Conservation (phyloP, 30 jellyfish, hydroid and myxozoan genomes). For the Cassiopea andromeda region DNA sequence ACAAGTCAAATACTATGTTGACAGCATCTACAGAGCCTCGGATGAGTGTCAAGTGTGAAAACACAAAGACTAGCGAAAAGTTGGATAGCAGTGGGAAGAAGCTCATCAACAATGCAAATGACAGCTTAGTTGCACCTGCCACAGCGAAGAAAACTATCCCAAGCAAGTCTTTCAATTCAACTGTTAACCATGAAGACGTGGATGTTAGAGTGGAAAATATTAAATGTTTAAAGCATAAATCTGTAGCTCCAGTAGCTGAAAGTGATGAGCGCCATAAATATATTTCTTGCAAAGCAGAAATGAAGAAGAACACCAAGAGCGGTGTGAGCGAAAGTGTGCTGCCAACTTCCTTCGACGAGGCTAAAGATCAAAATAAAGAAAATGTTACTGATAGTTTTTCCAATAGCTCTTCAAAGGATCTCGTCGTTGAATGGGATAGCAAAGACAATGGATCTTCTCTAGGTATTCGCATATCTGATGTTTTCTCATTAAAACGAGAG, state of each 20-base stretch:
- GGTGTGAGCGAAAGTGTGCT: background rate
- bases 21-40: background rate
- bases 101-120: background rate
- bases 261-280: background rate
- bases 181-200: background rate
- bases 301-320: background rate
- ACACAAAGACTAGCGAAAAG: background rate
- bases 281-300: no score
- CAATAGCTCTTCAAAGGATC: background rate
- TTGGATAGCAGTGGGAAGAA: background rate
- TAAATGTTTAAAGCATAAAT: background rate
- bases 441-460: background rate
- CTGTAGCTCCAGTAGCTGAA: background rate
- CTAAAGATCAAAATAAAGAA: background rate
- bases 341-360: background rate
- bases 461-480: slow-evolving; percentile 66
- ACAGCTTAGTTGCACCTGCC: background rate
- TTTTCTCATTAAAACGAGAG: slow-evolving; percentile 32
- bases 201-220: background rate
- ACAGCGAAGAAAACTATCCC: background rate
- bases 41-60: background rate
- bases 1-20: background rate
- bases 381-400: background rate
- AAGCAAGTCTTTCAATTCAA: background rate
- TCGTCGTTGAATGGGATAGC: slow-evolving; percentile 29